Conservation (phyloP, 1,140 invertebrate species). For the Trachymyrmex cornetzi region DNA sequence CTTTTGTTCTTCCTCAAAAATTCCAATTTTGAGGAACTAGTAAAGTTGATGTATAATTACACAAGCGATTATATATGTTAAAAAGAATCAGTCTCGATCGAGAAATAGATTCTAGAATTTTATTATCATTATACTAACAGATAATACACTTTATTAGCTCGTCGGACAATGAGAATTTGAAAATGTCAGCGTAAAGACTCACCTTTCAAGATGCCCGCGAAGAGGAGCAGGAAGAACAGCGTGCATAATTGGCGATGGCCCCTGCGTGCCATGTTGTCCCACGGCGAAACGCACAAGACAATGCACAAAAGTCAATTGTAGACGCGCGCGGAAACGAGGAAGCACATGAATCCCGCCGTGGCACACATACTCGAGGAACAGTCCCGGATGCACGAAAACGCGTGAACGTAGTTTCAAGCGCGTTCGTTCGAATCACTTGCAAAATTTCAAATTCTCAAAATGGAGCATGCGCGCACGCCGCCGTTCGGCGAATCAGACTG, state of each 20-base stretch:
- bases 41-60: background rate
- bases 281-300: conserved; percentile 18
- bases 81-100: background rate
- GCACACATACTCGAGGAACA: conserved; percentile 55
- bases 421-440: background rate
- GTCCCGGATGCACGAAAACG: background rate
- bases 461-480: conserved; percentile 9
- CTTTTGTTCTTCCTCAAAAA: background rate
- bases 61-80: background rate
- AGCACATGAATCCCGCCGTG: conserved; percentile 25
- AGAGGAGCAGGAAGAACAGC: conserved; percentile 52
- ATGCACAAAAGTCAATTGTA: conserved; percentile 64
- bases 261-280: conserved; percentile 63
- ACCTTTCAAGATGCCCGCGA: conserved; percentile 66
- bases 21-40: background rate
- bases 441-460: conserved; percentile 11
- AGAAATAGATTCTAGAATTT: background rate
- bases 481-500: background rate
- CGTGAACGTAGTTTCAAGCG: background rate
- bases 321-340: conserved; percentile 47
- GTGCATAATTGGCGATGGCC: conserved; percentile 37
- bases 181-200: background rate
- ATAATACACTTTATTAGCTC: background rate
- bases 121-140: background rate
- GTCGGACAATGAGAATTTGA: background rate